phyloP scores from a whole-genome alignment of 2,113 vertebrate genomes.

The Lophochroa leadbeateri region DNA sequence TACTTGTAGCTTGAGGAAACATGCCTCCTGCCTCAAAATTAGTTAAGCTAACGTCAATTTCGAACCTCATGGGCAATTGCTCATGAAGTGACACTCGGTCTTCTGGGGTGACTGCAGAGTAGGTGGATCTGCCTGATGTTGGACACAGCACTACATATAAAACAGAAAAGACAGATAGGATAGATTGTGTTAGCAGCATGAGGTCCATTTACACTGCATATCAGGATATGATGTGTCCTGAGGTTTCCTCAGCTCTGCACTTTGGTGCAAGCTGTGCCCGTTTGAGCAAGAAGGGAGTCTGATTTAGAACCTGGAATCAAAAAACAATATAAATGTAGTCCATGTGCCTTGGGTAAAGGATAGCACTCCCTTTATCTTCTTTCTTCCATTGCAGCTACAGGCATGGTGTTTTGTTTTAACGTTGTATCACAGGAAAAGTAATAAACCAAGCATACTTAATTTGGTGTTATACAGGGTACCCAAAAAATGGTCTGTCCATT shows the following conservation, averaged over 20 bases:
- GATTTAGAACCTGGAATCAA: background rate
- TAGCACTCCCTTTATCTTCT: background rate
- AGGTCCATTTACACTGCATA: background rate
- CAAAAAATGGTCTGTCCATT: background rate
- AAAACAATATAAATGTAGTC: background rate
- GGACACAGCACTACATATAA: background rate
- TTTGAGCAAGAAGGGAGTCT: background rate
- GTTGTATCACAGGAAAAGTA: background rate
- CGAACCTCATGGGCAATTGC: background rate
- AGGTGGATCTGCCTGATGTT: background rate
- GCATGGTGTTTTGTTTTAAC: background rate
- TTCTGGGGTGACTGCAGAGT: background rate
- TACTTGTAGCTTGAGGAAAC: background rate
- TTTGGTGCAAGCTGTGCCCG: background rate
- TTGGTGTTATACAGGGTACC: background rate
- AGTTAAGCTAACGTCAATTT: background rate
- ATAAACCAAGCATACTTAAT: background rate
- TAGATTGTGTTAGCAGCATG: background rate
- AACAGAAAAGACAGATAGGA: background rate
- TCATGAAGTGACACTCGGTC: background rate
- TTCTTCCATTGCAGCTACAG: background rate
- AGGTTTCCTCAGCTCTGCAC: background rate
- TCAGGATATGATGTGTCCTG: background rate
- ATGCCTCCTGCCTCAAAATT: background rate
- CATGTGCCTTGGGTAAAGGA: background rate